phyloP scores from a whole-genome alignment of 1,140 invertebrate genomes.

The Cephus cinctus region DNA sequence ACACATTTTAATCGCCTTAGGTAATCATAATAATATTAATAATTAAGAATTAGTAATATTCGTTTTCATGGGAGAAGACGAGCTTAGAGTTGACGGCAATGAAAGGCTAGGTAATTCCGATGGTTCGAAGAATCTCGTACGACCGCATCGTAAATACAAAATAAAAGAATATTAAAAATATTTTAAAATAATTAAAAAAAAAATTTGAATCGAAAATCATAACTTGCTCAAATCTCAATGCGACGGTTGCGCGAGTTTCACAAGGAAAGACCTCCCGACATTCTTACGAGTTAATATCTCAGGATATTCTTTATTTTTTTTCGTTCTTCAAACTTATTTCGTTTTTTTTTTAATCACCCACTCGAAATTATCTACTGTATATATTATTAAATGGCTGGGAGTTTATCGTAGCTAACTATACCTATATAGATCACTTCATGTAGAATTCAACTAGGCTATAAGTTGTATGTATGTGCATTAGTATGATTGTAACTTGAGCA shows the following conservation, averaged over 20 bases:
- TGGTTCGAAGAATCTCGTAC: neutral
- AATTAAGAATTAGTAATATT: no score
- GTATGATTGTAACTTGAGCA: slow-evolving; percentile 22
- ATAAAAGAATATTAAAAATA: no score
- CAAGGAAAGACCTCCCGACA: slow-evolving; percentile 17
- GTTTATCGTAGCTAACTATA: slow-evolving; percentile 5
- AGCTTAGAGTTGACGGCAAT: slow-evolving; percentile 22
- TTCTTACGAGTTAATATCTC: slow-evolving; percentile 35
- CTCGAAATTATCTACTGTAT: slow-evolving; percentile 14
- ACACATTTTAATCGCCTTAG: no score
- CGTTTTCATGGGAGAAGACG: slow-evolving; percentile 29
- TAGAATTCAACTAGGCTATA: slow-evolving; percentile 19
- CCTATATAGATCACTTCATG: slow-evolving; percentile 5
- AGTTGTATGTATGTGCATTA: slow-evolving; percentile 34
- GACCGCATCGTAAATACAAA: no score
- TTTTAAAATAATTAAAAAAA: no score
- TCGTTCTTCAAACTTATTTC: slow-evolving; percentile 29
- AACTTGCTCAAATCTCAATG: no score
- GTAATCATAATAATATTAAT: no score
- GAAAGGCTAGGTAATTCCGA: slow-evolving; percentile 14
- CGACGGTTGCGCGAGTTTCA: no score
- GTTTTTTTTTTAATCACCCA: slow-evolving; percentile 15
- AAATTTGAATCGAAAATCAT: no score
- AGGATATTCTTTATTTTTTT: slow-evolving; percentile 25
- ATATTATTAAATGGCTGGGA: slow-evolving; percentile 6